phyloP scores from a whole-genome alignment of 2,797 vertebrate species.

The Taeniopygia guttata region DNA sequence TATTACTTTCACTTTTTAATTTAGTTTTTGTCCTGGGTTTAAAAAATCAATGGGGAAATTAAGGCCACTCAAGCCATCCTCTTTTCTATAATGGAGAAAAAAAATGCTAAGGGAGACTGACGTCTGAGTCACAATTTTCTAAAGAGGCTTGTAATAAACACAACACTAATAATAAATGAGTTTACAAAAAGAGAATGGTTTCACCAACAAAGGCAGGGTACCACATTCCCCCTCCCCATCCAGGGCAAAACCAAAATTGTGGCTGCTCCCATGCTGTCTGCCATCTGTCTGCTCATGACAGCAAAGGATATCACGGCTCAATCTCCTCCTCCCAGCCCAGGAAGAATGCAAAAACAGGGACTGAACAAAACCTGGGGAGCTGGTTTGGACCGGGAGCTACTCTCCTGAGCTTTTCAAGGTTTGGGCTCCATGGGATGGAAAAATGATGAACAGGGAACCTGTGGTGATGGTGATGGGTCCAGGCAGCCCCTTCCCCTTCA shows the following conservation, averaged over 20 bases:
- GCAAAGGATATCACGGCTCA: neutral
- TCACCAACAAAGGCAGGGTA: neutral
- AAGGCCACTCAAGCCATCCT: neutral
- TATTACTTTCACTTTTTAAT: neutral
- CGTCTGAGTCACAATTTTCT: neutral
- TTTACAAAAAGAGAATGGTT: neutral
- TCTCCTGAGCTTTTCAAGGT: neutral
- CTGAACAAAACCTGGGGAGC: neutral
- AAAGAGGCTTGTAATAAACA: neutral
- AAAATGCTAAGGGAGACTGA: neutral
- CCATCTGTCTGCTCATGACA: fast-evolving
- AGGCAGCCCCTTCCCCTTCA: too few species aligned
- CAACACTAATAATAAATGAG: neutral
- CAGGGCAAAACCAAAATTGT: neutral
- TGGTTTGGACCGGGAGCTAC: fast-evolving
- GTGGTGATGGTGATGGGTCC: fast-evolving
- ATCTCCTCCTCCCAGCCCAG: neutral
- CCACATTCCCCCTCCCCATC: fast-evolving
- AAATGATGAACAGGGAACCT: neutral
- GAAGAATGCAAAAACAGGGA: too few species aligned
- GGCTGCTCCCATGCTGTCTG: neutral
- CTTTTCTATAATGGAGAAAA: neutral
- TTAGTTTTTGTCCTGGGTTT: neutral
- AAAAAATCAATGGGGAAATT: neutral
- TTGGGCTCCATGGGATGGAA: too few species aligned